Evolutionary conservation across 35 echinoderm and acorn worm species (phyloP), one percentile per base, ranked within the genome.

Genomic region (Ptychodera flava): DNA sequence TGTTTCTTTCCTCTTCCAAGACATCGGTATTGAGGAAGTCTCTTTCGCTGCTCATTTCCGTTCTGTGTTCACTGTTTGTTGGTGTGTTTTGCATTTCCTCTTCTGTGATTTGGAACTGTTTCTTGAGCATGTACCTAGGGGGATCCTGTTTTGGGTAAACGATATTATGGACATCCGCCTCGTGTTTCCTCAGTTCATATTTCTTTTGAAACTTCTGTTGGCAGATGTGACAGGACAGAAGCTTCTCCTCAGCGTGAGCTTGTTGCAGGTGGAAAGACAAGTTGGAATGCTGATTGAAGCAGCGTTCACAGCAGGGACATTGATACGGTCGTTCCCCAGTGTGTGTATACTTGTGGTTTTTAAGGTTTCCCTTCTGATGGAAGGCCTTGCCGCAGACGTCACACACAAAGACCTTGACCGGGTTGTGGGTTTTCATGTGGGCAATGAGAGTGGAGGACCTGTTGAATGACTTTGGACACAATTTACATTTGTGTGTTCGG

Each of bases 301-400:
- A 90, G 38, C 94, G 94, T 84, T 99, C 88, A 82, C 96, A 99
- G 22, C 92, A 87, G 38, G 92, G 85, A 82, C 96, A 99, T 75
- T 99, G 94, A 80, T 92, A 99, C 14, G 92, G 90, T 36, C 94
- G 94, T 37, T 94, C 96, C 1, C 85, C 90, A 34, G 92, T 99
- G 37, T 99, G 96, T 16, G 96, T 99, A 28, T 94, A 76, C 35
- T 91, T 94, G 35, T 99, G 96, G 45, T 99, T 99, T 89, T 99
- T 99, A 88, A 94, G 94, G 76, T 99, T 99, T 14, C 96, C 96
- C 36, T 99, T 99, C 90, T 99, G 96, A 78, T 99, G 96, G 78
- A 99, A 99, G 1, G 92, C 92, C 79, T 99, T 99, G 32, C 96
- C 96, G 79, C 96, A 99, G 38, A 89, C 94, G 76, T 99, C 96